Conservation (phyloP, 2,888 invertebrate genomes). For the Volucella zonaria region DNA sequence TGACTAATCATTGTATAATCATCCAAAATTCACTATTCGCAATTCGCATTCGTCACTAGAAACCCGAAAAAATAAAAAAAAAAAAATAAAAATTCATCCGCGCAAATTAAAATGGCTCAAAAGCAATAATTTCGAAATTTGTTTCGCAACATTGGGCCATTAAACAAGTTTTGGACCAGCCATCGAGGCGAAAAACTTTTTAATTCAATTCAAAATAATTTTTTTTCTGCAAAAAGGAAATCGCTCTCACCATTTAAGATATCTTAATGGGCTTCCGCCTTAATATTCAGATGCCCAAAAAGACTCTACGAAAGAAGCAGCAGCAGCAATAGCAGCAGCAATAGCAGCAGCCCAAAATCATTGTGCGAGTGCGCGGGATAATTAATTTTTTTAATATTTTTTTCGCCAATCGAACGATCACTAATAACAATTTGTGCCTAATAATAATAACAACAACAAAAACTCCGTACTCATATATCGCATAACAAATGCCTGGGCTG, state of each 20-base stretch:
- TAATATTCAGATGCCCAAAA: slow-evolving; percentile 6
- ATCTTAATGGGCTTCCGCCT: slow-evolving; percentile 63
- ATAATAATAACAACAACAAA: neutral
- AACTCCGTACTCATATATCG: neutral
- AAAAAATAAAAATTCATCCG: slow-evolving; percentile 9
- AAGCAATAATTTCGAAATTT: slow-evolving; percentile 24
- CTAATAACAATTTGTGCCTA: slow-evolving; percentile 6
- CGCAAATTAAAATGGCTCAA: neutral
- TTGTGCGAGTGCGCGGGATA: neutral
- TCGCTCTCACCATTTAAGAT: slow-evolving; percentile 47
- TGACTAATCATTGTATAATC: neutral
- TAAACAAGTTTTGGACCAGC: slow-evolving; percentile 3
- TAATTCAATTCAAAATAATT: slow-evolving; percentile 33
- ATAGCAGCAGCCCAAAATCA: neutral
- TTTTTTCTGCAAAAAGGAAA: slow-evolving; percentile 37
- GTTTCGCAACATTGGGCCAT: slow-evolving; percentile 38
- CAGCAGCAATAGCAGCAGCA: neutral
- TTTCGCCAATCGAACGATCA: slow-evolving; percentile 7
- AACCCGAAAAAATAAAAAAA: slow-evolving; percentile 22
- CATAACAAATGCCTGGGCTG: slow-evolving; percentile 10
- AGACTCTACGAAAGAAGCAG: neutral
- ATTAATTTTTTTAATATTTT: slow-evolving; percentile 32
- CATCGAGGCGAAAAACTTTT: neutral
- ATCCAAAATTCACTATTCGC: neutral
- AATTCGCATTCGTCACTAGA: slow-evolving; percentile 36